Evolutionary conservation across 2,113 vertebrate genomes (phyloP).

Genomic region (Xiphias gladius): DNA sequence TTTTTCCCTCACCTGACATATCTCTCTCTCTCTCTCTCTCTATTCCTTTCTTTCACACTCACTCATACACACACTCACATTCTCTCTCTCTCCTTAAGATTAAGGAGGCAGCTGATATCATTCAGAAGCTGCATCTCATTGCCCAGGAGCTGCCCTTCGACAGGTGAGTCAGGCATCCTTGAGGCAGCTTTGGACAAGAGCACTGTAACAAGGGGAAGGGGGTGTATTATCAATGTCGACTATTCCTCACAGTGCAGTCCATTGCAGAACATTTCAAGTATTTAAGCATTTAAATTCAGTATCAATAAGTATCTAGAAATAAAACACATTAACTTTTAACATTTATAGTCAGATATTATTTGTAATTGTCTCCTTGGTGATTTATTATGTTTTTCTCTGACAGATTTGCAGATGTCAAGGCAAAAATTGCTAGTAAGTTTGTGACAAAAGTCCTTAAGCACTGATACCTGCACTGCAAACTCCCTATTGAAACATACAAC

Average conservation of each 20-base stretch:
- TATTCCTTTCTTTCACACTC: constrained; percentile 15
- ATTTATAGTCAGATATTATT: background rate
- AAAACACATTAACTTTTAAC: background rate
- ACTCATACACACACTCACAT: constrained; percentile 4
- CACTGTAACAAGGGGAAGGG: constrained; percentile 55
- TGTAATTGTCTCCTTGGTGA: constrained; percentile 16
- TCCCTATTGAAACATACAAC: background rate
- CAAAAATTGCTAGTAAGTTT: constrained; percentile 99
- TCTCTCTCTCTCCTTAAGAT: constrained; percentile 85
- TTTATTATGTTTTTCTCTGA: constrained; percentile 64
- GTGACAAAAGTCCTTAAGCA: background rate
- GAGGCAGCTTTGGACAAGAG: constrained; percentile 67
- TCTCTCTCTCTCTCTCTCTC: constrained; percentile 29
- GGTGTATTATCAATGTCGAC: constrained; percentile 44
- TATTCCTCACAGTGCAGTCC: constrained; percentile 35
- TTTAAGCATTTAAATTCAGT: constrained; percentile 17
- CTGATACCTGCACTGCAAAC: background rate
- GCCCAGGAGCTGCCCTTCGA: constrained; percentile 99
- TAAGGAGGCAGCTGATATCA: constrained; percentile 99
- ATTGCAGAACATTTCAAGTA: background rate
- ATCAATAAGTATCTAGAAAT: background rate
- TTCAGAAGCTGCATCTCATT: constrained; percentile 99
- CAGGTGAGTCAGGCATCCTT: constrained; percentile 86
- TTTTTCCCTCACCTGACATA: constrained; percentile 55
- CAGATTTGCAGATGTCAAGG: constrained; percentile 99